phyloP scores from a whole-genome alignment of 2,888 invertebrate genomes.

The Nephrotoma guestfalica region DNA sequence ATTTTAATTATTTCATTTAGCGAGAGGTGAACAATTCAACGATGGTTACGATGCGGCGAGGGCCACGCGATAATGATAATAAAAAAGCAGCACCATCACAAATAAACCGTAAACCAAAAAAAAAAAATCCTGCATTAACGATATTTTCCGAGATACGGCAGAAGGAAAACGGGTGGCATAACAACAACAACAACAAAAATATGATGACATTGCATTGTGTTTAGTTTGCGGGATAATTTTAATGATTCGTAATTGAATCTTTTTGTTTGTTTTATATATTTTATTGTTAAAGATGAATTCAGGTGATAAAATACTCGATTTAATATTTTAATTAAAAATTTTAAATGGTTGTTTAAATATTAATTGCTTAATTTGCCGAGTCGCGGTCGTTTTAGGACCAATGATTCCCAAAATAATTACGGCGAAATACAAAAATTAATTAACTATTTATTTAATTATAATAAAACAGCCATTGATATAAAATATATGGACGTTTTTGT shows the following conservation, averaged over 20 bases:
- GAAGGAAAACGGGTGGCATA: neutral
- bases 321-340: neutral
- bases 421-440: no score
- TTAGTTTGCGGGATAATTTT: neutral
- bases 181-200: neutral
- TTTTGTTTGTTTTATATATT: neutral
- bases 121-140: neutral
- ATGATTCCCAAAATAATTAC: no score
- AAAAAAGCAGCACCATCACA: neutral
- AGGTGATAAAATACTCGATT: neutral
- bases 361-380: neutral
- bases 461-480: neutral
- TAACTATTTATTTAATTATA: neutral
- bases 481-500: neutral
- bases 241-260: neutral
- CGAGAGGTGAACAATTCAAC: neutral
- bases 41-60: neutral
- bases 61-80: neutral
- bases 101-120: neutral
- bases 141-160: neutral
- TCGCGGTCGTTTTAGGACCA: no score
- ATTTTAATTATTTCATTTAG: neutral
- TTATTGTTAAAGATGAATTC: neutral
- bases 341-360: neutral
- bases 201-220: neutral